Percentiles rank a stretch among this genome's conserved stretches.
Evolutionary conservation across 2,888 invertebrate species (phyloP).

Genomic region (Apodemia duryi): DNA sequence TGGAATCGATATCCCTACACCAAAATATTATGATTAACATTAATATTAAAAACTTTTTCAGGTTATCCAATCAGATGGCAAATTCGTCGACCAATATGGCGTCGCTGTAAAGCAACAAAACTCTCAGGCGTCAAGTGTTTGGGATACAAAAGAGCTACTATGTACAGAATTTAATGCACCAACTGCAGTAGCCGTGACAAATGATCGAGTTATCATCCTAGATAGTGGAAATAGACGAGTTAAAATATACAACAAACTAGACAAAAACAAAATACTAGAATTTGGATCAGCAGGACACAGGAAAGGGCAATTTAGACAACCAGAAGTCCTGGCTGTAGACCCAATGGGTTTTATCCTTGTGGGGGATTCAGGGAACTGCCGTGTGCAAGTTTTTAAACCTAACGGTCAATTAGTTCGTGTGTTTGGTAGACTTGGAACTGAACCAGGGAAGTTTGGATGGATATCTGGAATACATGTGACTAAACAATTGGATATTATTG

Average conservation of each 20-base stretch:
- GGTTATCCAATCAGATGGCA: constrained; percentile 75
- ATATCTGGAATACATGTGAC: constrained; percentile 83
- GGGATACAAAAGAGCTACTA: constrained; percentile 51
- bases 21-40: too few relatives aligned
- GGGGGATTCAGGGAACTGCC: constrained; percentile 88
- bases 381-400: constrained; percentile 86
- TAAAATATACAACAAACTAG: constrained; percentile 75
- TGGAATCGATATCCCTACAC: too few relatives aligned
- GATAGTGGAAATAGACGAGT: constrained; percentile 87
- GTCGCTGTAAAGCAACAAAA: constrained; percentile 56
- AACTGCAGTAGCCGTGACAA: constrained; percentile 82
- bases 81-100: constrained; percentile 81
- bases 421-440: constrained; percentile 78
- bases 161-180: constrained; percentile 84
- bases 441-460: constrained; percentile 81
- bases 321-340: constrained; percentile 86
- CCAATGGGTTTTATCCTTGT: constrained; percentile 86
- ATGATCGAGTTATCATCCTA: constrained; percentile 75
- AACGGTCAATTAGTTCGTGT: constrained; percentile 83
- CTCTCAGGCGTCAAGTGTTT: constrained; percentile 46
- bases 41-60: constrained; percentile 14
- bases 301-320: constrained; percentile 85
- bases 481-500: constrained; percentile 79
- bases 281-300: constrained; percentile 83
- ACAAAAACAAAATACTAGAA: constrained; percentile 76